Evolutionary conservation across 2,113 vertebrate genomes (phyloP), one percentile per base, ranked within the genome.

Genomic region (Dromiciops gliroides): DNA sequence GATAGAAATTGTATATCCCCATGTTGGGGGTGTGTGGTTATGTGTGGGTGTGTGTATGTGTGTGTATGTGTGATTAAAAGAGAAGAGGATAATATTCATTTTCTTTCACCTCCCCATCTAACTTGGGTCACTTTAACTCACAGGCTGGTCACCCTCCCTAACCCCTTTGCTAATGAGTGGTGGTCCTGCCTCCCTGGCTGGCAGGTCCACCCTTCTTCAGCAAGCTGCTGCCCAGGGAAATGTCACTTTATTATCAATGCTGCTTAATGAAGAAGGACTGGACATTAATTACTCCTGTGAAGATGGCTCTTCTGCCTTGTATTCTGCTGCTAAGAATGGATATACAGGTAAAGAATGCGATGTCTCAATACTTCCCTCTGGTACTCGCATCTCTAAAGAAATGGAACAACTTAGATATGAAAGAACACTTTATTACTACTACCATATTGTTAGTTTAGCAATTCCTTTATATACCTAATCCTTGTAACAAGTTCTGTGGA

Each of bases 151-250:
- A 99, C 99, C 99, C 99, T 99, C 99, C 99, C 98, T 99, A 99
- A 99, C 99, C 98, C 98, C 99, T 99, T 98, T 99, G 98, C 98
- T 99, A 98, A 99, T 98, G 98, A 99, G 99, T 96, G 99, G 99
- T 99, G 99, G 99, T 99, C 99, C 99, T 99, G 99, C 99, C 99
- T 99, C 99, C 99, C 99, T 99, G 99, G 99, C 99, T 99, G 99
- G 99, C 99, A 99, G 99, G 99, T 98, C 98, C 99, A 99, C 99
- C 99, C 99, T 99, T 99, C 99, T 99, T 99, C 99, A 99, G 99
- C 99, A 99, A 99, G 99, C 99, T 99, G 99, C 99, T 99, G 99
- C 99, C 99, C 99, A 99, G 99, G 99, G 99, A 99, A 99, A 99
- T 99, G 99, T 99, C 99, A 99, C 99, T 99, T 99, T 99, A 99